A percentile compares a stretch with the other conserved stretches of the same genome.
These are phyloP conservation scores for Staurois parvus DNA, from an alignment of 2,797 vertebrate genomes.

Conservation along the genomic window DNA sequence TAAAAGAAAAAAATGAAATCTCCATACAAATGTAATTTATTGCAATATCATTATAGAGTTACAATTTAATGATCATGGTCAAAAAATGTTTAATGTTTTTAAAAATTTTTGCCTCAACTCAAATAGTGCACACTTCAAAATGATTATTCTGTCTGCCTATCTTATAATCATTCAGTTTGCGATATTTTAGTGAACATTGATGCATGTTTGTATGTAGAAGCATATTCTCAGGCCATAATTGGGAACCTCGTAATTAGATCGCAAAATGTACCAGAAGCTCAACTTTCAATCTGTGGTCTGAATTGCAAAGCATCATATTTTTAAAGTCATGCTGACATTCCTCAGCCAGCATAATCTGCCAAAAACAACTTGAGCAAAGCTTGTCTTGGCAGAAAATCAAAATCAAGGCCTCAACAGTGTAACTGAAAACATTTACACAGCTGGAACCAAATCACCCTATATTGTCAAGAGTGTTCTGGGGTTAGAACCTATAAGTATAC, in stretches of 20 bases:
- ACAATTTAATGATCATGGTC: too few species aligned
- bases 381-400: conserved; percentile 94
- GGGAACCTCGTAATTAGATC: conserved; percentile 84
- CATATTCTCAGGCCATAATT: conserved; percentile 82
- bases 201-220: conserved; percentile 51
- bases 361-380: conserved; percentile 92
- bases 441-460: conserved; percentile 89
- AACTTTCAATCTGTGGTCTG: conserved; percentile 88
- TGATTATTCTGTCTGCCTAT: conserved; percentile 4
- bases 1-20: too few species aligned
- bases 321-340: conserved; percentile 97
- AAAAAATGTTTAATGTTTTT: too few species aligned
- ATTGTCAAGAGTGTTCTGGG: conserved; percentile 80
- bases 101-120: not conserved
- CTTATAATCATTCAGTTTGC: conserved; percentile 3
- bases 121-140: not conserved
- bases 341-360: conserved; percentile 87
- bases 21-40: too few species aligned
- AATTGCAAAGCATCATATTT: conserved; percentile 92
- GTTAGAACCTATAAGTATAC: conserved; percentile 67
- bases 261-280: conserved; percentile 86
- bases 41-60: too few species aligned
- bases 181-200: conserved; percentile 21
- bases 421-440: conserved; percentile 99
- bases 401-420: conserved; percentile 89